Evolutionary conservation across 2,797 vertebrate genomes (phyloP).

Genomic region (Centropyge bicolor): DNA sequence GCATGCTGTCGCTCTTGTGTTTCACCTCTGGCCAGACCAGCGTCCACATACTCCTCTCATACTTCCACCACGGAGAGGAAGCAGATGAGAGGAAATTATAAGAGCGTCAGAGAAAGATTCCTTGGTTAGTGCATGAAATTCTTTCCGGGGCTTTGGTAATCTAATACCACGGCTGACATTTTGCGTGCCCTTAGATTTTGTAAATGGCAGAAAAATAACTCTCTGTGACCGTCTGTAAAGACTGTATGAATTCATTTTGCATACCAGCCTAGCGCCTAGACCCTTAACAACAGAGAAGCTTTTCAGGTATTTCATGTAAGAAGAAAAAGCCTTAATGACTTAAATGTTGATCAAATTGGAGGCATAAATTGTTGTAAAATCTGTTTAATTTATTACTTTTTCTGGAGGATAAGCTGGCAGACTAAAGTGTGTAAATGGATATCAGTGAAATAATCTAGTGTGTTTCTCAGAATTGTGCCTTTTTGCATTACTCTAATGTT

Average conservation of each 20-base stretch:
- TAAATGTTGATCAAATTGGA: conserved; percentile 52
- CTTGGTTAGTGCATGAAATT: conserved; percentile 78
- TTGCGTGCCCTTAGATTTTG: conserved; percentile 75
- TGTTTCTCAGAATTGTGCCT: background rate
- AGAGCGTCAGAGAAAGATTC: conserved; percentile 68
- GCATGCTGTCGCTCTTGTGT: conserved; percentile 25
- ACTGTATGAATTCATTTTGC: conserved; percentile 78
- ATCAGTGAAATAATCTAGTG: background rate
- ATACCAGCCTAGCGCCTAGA: conserved; percentile 72
- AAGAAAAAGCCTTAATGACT: conserved; percentile 61
- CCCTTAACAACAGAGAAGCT: conserved; percentile 59
- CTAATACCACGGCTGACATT: conserved; percentile 83
- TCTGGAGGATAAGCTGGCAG: background rate
- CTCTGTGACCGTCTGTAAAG: conserved; percentile 65
- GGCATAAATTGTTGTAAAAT: conserved; percentile 38
- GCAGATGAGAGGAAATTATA: conserved; percentile 71
- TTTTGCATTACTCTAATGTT: conserved; percentile 4
- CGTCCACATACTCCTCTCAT: conserved; percentile 55
- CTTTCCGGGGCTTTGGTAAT: conserved; percentile 76
- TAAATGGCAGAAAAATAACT: conserved; percentile 75
- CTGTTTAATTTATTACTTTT: conserved; percentile 17
- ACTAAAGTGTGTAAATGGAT: background rate
- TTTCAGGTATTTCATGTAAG: conserved; percentile 32
- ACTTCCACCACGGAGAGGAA: conserved; percentile 63
- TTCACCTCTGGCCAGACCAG: conserved; percentile 60